Percentiles rank a stretch among this genome's conserved stretches.
phyloP scores from a whole-genome alignment of 2,113 vertebrate genomes.

The Elgaria multicarinata region DNA sequence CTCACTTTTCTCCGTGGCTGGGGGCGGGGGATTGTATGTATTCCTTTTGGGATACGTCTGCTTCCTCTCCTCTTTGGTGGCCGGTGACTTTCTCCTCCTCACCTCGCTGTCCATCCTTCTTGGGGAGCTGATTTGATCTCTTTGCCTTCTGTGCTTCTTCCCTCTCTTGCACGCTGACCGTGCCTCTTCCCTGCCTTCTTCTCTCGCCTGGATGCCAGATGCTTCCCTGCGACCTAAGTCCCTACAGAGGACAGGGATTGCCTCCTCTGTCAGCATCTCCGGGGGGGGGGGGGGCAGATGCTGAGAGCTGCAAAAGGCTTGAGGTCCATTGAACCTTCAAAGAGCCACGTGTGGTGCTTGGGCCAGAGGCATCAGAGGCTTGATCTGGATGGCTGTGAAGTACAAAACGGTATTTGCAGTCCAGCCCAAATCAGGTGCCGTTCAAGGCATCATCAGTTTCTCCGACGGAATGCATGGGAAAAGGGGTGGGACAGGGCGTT shows the following conservation, averaged over 20 bases:
- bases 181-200: no score
- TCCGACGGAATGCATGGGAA: no score
- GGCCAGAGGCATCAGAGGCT: background rate
- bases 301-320: background rate
- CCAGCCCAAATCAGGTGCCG: background rate
- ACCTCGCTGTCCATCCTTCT: background rate
- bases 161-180: background rate
- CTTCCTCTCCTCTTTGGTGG: background rate
- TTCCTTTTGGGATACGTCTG: background rate
- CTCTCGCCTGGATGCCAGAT: background rate
- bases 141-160: background rate
- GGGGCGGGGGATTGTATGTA: accelerated
- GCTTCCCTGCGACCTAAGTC: no score
- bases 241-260: no score
- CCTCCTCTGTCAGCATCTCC: background rate
- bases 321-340: no score
- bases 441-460: no score
- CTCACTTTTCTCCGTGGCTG: no score
- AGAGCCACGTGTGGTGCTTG: no score
- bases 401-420: background rate
- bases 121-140: background rate
- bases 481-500: no score
- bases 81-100: background rate
- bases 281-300: no score
- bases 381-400: background rate